Base-by-base conservation (phyloP, 2,797 vertebrate species). In the Thripadectes ignobilis region DNA sequence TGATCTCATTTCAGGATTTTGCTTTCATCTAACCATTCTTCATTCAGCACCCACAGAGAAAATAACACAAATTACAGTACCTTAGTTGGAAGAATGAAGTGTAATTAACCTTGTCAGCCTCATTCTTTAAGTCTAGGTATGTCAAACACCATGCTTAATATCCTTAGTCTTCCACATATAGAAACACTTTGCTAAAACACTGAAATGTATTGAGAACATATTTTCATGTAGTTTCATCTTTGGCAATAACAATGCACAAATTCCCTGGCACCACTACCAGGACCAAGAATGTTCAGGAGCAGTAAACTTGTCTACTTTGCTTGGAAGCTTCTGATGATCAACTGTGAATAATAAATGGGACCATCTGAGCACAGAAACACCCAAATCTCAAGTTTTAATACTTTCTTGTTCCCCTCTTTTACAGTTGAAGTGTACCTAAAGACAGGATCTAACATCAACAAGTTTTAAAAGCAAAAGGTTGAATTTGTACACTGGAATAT, bases 1-100 rank as follows among this genome's bases (percentile, higher is more conserved):
- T 94, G 85, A 96, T 36, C 87, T 96, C 79, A 97, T 85, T 92
- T 93, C 45, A 80, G 84, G 36, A 83, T 68, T 91, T 89, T 73
- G 61, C 80, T 94, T 95, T 89, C 73, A 84, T 88, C 87, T 96
- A 91, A 72, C 55, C 51, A 73, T 66, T 88, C 52, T 73, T 76
- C 52, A 24, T 41, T 85, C 65, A 93, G 45, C 38, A 94, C 48
- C 71, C 76, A 91, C 59, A 20, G 22, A 82, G 65, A 79, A 95
- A 96, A 85, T 11, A 65, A 65, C 36, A 7, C 46, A 69, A 66
- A 89, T 51, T 80, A 73, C 21, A 79, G n/a, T 48, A 91, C 34
- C 49, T 75, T 65, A 46, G 30, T 83, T 78, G 72, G 46, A 93
- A 91, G 58, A 90, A 78, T 5, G 5, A 89, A 36, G 27, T 51